A percentile compares a stretch with the other conserved stretches of the same genome.
phyloP scores from a whole-genome alignment of 2,888 invertebrate species.

The Watsonalla binaria region DNA sequence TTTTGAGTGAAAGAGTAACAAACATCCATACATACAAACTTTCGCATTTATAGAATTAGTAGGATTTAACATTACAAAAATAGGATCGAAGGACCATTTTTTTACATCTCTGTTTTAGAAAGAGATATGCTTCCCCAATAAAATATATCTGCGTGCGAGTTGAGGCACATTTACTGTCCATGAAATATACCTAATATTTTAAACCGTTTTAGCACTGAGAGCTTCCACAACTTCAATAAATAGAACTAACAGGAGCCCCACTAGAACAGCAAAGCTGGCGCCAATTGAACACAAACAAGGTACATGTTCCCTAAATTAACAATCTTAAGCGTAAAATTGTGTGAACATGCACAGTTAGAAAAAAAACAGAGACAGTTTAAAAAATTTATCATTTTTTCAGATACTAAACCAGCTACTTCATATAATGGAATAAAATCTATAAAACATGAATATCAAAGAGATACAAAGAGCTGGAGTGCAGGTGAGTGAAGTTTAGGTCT shows the following conservation, averaged over 20 bases:
- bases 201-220: conserved; percentile 5
- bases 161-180: too few species aligned
- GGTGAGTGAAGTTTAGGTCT: not conserved
- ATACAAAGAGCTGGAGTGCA: not conserved
- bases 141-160: not conserved
- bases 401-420: not conserved
- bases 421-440: not conserved
- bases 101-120: not conserved
- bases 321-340: too few species aligned
- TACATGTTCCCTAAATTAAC: too few species aligned
- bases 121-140: not conserved
- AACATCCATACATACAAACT: too few species aligned
- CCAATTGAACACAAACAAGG: conserved; percentile 5
- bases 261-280: not conserved
- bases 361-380: too few species aligned
- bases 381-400: too few species aligned
- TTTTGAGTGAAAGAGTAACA: too few species aligned
- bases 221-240: conserved; percentile 2
- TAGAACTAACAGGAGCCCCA: conserved; percentile 6
- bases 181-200: not conserved
- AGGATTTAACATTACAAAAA: not conserved
- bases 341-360: too few species aligned
- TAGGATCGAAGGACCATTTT: conserved; percentile 5
- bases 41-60: too few species aligned
- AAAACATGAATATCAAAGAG: not conserved